A percentile compares a stretch with the other conserved stretches of the same genome.
These are phyloP conservation scores for Anagrus nilaparvatae DNA, from an alignment of 1,140 invertebrate genomes.

Conservation along the genomic window DNA sequence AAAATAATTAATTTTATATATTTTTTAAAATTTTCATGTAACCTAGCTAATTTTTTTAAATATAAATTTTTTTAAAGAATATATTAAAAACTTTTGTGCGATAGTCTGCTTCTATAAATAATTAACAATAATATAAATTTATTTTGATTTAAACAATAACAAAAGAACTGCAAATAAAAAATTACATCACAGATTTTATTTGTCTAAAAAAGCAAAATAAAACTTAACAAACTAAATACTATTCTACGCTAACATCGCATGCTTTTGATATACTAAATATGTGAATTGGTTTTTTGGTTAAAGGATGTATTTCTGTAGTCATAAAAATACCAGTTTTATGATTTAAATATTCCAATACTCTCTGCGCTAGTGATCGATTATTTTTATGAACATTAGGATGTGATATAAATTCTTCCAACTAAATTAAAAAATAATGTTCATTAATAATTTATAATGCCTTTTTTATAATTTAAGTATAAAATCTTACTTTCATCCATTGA, in stretches of 20 bases:
- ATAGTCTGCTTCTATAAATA: no score
- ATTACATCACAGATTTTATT: slow-evolving; percentile 10
- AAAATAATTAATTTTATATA: no score
- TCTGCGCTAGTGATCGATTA: slow-evolving; percentile 56
- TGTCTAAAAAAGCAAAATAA: background rate
- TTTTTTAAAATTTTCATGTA: no score
- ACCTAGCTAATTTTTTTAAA: no score
- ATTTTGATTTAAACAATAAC: no score
- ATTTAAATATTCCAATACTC: slow-evolving; percentile 53
- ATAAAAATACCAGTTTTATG: slow-evolving; percentile 45
- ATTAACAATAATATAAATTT: no score
- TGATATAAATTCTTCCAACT: slow-evolving; percentile 57
- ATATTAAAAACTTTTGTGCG: no score
- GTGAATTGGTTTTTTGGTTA: slow-evolving; percentile 30
- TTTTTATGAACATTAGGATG: slow-evolving; percentile 64
- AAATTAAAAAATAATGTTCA: slow-evolving; percentile 16
- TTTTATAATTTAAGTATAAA: slow-evolving; percentile 6
- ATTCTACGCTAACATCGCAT: slow-evolving; percentile 3
- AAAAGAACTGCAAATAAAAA: no score
- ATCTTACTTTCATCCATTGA: slow-evolving; percentile 65
- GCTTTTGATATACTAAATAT: slow-evolving; percentile 22
- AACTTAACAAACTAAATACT: background rate
- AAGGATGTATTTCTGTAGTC: slow-evolving; percentile 25
- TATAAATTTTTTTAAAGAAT: no score
- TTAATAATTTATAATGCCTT: background rate